Evolutionary conservation across 2,888 invertebrate species (phyloP).

Genomic region (Platerodrilus igneus): DNA sequence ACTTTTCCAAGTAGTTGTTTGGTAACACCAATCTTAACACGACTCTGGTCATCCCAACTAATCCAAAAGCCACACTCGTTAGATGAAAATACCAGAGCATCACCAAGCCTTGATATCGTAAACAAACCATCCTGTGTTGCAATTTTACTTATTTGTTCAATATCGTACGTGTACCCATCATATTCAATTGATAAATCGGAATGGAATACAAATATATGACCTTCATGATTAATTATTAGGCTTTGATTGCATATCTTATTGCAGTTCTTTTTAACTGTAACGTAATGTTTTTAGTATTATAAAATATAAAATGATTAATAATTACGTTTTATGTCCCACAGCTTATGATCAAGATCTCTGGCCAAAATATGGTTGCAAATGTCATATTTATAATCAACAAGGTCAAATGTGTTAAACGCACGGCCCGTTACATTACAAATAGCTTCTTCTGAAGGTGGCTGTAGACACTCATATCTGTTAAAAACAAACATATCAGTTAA

Average conservation of each 20-base stretch:
- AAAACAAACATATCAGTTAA: conserved; percentile 6
- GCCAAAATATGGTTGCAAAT: conserved; percentile 77
- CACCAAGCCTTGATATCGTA: conserved; percentile 64
- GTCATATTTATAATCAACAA: conserved; percentile 72
- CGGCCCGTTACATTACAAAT: conserved; percentile 71
- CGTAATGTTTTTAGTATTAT: too few species aligned
- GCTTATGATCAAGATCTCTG: conserved; percentile 59
- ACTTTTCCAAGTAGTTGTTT: conserved; percentile 59
- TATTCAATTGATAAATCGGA: conserved; percentile 64
- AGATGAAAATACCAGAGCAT: conserved; percentile 64
- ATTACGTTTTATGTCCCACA: conserved; percentile 69
- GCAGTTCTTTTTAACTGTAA: conserved; percentile 64
- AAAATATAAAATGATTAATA: conserved; percentile 25
- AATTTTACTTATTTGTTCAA: conserved; percentile 58
- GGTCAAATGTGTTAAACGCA: conserved; percentile 76
- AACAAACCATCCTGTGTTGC: conserved; percentile 58
- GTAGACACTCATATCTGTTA: conserved; percentile 59
- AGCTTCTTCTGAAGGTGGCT: conserved; percentile 59
- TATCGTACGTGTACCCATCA: conserved; percentile 60
- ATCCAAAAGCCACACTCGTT: conserved; percentile 70
- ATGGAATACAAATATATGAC: conserved; percentile 56
- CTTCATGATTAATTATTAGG: conserved; percentile 59
- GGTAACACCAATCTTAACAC: conserved; percentile 63
- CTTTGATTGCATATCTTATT: conserved; percentile 56
- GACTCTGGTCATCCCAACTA: conserved; percentile 61